These are phyloP conservation scores for Mallotus villosus DNA, from an alignment of 2,797 vertebrate genomes.

Conservation along the genomic window DNA sequence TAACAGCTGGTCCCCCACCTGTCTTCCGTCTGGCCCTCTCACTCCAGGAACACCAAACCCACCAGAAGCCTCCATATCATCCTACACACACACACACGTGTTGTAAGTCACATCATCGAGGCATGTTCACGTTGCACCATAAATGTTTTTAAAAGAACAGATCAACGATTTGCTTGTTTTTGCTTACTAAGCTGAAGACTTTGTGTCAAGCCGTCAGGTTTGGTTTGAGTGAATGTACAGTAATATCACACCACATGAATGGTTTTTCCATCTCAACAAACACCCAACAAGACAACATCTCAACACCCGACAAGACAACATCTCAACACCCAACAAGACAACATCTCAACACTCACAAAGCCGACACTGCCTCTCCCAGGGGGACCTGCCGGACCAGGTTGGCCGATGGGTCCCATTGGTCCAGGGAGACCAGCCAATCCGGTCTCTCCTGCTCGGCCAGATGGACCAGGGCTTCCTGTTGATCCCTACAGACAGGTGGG, in stretches of 20 bases:
- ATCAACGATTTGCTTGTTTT: neutral
- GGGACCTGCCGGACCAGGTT: constrained; percentile 74
- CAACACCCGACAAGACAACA: no score
- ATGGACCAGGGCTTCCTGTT: constrained; percentile 73
- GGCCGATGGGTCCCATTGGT: constrained; percentile 86
- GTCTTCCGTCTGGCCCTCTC: constrained; percentile 74
- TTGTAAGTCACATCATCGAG: neutral
- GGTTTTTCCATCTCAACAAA: no score
- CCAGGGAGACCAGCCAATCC: constrained; percentile 83
- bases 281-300: no score
- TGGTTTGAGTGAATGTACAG: neutral
- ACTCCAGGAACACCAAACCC: constrained; percentile 69
- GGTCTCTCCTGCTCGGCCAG: constrained; percentile 71
- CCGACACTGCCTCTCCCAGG: constrained; percentile 68
- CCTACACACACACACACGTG: constrained; percentile 67
- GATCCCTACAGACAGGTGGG: constrained; percentile 52
- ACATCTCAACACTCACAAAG: constrained; percentile 75
- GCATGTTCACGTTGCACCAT: neutral
- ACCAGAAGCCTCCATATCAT: constrained; percentile 92
- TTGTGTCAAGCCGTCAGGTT: no score
- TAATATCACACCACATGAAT: neutral
- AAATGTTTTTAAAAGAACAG: neutral
- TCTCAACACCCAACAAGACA: no score
- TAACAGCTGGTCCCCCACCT: constrained; percentile 70
- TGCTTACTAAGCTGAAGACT: neutral